These are phyloP conservation scores for Benthosema pterotum DNA, from an alignment of 2,797 vertebrate genomes.

Conservation along the genomic window DNA sequence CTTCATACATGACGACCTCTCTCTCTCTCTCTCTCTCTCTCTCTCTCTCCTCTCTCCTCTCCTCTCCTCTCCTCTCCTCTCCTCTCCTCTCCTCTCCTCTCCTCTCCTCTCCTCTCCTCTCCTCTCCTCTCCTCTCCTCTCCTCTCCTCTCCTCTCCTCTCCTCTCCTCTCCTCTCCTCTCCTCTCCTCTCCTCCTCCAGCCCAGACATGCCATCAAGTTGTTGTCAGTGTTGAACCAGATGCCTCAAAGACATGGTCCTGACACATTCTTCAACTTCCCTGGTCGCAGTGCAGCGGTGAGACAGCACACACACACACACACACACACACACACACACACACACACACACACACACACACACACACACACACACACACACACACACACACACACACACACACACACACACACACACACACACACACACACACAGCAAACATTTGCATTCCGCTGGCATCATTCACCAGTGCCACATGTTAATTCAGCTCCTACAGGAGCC, in stretches of 20 bases:
- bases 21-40: slow-evolving; percentile 4
- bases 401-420: background rate
- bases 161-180: background rate
- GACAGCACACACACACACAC: slow-evolving; percentile 49
- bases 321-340: background rate
- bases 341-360: slow-evolving; percentile 3
- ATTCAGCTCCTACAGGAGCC: slow-evolving; percentile 23
- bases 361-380: slow-evolving; percentile 4
- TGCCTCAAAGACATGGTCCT: slow-evolving; percentile 98
- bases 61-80: background rate
- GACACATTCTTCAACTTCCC: slow-evolving; percentile 99
- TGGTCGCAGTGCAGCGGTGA: slow-evolving; percentile 98
- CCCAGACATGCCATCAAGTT: slow-evolving; percentile 93
- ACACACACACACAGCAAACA: too few relatives aligned
- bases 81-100: background rate
- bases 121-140: background rate
- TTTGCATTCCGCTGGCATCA: slow-evolving; percentile 5
- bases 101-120: background rate
- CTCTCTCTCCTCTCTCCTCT: background rate
- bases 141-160: background rate
- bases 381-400: background rate
- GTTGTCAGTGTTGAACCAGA: slow-evolving; percentile 98
- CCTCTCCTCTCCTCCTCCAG: slow-evolving; percentile 48
- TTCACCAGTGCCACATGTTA: slow-evolving; percentile 20
- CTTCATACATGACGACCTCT: background rate